Conservation (phyloP, 2,888 invertebrate species). For the Aleiodes alternator region DNA sequence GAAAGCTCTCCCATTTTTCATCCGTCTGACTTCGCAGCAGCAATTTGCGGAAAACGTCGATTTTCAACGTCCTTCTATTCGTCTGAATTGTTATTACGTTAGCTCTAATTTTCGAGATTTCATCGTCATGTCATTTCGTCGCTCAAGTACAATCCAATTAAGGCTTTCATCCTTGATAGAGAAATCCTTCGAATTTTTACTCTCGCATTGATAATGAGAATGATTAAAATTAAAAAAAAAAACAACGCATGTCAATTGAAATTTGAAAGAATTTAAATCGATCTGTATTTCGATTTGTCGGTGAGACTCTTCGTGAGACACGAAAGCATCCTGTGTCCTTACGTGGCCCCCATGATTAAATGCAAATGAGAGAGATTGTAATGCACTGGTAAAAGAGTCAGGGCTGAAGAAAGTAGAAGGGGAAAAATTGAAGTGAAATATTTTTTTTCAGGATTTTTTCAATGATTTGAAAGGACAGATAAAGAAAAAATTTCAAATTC, state of each 20-base stretch:
- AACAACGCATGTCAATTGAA: slow-evolving; percentile 22
- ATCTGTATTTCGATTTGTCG: slow-evolving; percentile 32
- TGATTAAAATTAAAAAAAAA: slow-evolving; percentile 17
- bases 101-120: slow-evolving; percentile 32
- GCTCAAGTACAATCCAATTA: slow-evolving; percentile 43
- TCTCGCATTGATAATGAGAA: background rate
- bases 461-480: background rate
- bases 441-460: slow-evolving; percentile 1
- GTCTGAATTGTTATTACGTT: slow-evolving; percentile 12
- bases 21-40: background rate
- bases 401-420: slow-evolving; percentile 1
- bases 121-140: slow-evolving; percentile 38
- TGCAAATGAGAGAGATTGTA: slow-evolving; percentile 44
- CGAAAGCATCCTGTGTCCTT: slow-evolving; percentile 44
- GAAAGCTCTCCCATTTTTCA: background rate
- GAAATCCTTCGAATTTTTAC: background rate
- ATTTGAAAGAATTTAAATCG: slow-evolving; percentile 6
- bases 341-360: slow-evolving; percentile 41
- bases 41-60: slow-evolving; percentile 30
- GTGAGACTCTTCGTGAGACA: slow-evolving; percentile 54
- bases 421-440: background rate
- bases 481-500: background rate
- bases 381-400: slow-evolving; percentile 32
- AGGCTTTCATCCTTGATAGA: slow-evolving; percentile 26
- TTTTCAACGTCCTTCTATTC: slow-evolving; percentile 34